Percentiles rank a stretch among this genome's conserved stretches.
Evolutionary conservation across 2,113 vertebrate species (phyloP).

Genomic region (Mirounga angustirostris): DNA sequence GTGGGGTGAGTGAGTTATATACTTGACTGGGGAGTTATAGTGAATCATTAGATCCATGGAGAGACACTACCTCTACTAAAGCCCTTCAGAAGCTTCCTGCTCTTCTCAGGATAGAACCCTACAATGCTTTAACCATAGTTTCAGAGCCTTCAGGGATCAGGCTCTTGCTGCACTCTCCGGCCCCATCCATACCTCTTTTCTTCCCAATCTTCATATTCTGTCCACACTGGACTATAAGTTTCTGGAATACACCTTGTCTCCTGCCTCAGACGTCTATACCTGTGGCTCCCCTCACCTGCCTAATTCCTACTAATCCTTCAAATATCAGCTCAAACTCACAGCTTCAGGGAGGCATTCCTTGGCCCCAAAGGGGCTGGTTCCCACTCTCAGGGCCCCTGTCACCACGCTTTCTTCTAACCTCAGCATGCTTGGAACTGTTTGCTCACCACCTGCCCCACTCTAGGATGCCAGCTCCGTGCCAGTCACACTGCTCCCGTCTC

Average conservation of each 20-base stretch:
- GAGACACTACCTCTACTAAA: neutral
- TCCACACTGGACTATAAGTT: neutral
- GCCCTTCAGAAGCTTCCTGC: neutral
- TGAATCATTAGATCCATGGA: neutral
- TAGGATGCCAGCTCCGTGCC: fast-evolving
- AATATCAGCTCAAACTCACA: neutral
- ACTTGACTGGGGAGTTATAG: neutral
- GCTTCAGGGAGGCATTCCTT: too few species aligned
- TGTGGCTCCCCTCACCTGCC: neutral
- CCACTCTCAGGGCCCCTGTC: neutral
- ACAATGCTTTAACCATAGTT: neutral
- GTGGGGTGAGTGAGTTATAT: neutral
- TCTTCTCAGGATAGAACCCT: neutral
- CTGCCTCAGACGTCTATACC: neutral
- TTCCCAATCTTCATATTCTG: neutral
- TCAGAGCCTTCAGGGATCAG: neutral
- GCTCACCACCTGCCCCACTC: too few species aligned
- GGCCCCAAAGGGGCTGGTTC: neutral
- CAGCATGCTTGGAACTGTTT: fast-evolving
- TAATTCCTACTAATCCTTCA: neutral
- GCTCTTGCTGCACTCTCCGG: neutral
- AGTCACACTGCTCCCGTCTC: neutral
- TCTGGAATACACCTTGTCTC: neutral
- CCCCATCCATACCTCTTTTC: neutral
- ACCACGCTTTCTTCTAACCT: neutral